Evolutionary conservation across 2,888 invertebrate species (phyloP).

Genomic region (Agriopis leucophaearia): DNA sequence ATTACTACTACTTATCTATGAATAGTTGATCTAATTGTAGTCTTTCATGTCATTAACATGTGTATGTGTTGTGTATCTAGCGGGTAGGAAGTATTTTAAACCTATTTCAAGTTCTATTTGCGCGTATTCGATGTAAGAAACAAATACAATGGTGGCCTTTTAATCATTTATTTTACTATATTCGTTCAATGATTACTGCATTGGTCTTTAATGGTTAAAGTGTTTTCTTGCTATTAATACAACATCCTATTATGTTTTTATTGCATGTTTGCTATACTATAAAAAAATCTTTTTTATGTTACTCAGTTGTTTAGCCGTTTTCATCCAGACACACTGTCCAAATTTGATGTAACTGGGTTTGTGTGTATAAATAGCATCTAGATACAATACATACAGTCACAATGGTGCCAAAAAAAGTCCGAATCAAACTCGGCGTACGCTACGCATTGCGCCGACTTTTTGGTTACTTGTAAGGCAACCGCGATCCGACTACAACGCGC

Average conservation of each 20-base stretch:
- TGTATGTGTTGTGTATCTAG: conserved; percentile 56
- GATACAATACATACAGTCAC: no score
- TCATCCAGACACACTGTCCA: no score
- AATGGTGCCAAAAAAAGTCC: no score
- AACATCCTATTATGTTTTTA: neutral
- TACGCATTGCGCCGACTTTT: no score
- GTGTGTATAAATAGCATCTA: no score
- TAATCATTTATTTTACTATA: neutral
- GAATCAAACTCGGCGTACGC: no score
- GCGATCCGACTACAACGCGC: no score
- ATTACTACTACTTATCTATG: conserved; percentile 1
- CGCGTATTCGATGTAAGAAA: conserved; percentile 45
- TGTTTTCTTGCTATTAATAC: neutral
- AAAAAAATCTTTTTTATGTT: no score
- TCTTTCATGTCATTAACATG: conserved; percentile 46
- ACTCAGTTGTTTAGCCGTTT: no score
- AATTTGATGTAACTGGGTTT: no score
- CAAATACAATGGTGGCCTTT: conserved; percentile 57
- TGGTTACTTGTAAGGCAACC: no score
- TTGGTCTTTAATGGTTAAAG: neutral
- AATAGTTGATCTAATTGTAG: conserved; percentile 24
- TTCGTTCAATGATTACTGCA: neutral
- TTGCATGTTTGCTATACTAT: neutral
- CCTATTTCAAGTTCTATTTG: conserved; percentile 47
- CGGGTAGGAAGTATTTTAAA: conserved; percentile 50